phyloP scores from a whole-genome alignment of 2,888 invertebrate genomes.

The Schizotus pectinicornis region DNA sequence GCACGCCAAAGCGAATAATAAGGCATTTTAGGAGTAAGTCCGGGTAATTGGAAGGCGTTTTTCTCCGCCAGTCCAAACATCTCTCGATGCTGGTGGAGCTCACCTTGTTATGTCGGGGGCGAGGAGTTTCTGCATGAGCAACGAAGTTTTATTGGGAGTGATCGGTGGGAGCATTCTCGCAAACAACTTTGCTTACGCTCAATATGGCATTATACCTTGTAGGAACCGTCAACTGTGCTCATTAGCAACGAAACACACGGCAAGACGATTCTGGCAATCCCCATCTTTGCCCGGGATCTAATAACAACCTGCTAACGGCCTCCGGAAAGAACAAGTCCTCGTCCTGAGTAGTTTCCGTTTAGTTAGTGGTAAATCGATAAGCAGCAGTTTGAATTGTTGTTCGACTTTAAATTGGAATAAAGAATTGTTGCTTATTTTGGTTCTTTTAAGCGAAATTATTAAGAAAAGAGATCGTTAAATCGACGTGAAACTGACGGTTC shows the following conservation, averaged over 20 bases:
- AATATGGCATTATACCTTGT: constrained; percentile 38
- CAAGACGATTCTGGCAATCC: constrained; percentile 12
- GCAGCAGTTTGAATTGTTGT: neutral
- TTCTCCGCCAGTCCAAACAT: constrained; percentile 25
- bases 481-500: neutral
- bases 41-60: constrained; percentile 37
- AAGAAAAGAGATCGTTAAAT: neutral
- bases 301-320: constrained; percentile 8
- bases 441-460: too few species aligned
- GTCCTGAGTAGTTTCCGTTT: neutral
- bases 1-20: neutral
- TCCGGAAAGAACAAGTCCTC: constrained; percentile 3
- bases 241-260: constrained; percentile 36
- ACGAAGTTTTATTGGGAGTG: constrained; percentile 46
- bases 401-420: too few species aligned
- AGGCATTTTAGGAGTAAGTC: constrained; percentile 16
- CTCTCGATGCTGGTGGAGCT: constrained; percentile 33
- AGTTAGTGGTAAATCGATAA: neutral
- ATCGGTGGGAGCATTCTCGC: constrained; percentile 39
- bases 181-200: constrained; percentile 42
- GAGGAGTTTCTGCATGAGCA: constrained; percentile 46
- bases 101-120: constrained; percentile 45
- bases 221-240: constrained; percentile 33
- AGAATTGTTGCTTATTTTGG: too few species aligned
- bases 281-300: constrained; percentile 1